Percentiles rank a stretch among this genome's conserved stretches.
Conservation (phyloP, 2,797 vertebrate species). For the Syncerus caffer region DNA sequence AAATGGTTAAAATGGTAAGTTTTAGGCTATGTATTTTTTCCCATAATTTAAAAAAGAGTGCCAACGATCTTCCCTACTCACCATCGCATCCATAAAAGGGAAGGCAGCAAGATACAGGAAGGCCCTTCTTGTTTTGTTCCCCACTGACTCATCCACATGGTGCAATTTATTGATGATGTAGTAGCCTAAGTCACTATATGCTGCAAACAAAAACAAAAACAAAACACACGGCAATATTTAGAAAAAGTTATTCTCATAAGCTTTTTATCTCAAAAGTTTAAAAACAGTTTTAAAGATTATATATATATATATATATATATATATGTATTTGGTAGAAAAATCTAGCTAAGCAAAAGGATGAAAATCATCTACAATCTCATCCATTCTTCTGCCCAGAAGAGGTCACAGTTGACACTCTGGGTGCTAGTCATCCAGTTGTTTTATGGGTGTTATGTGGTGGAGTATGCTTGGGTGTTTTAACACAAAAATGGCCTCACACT, state of each 20-base stretch:
- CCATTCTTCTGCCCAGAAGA: neutral
- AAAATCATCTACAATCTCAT: neutral
- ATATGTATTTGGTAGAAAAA: neutral
- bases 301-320: neutral
- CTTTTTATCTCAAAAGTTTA: neutral
- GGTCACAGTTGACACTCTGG: neutral
- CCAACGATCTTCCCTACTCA: constrained; percentile 79
- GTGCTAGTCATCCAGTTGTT: neutral
- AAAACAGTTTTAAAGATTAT: neutral
- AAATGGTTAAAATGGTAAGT: neutral
- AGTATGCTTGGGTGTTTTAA: neutral
- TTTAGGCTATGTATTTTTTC: neutral
- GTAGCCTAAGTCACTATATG: constrained; percentile 98
- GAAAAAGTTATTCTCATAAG: neutral
- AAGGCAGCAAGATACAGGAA: constrained; percentile 97
- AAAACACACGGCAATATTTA: neutral
- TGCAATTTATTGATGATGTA: constrained; percentile 99
- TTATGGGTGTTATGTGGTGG: neutral
- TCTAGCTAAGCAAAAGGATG: neutral
- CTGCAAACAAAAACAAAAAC: constrained; percentile 77
- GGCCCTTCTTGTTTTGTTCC: constrained; percentile 94
- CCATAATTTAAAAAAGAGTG: neutral
- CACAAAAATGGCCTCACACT: neutral
- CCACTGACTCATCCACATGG: constrained; percentile 97
- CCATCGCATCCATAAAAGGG: constrained; percentile 98